Evolutionary conservation across 2,888 invertebrate genomes (phyloP).

Genomic region (Pachymerium ferrugineum): DNA sequence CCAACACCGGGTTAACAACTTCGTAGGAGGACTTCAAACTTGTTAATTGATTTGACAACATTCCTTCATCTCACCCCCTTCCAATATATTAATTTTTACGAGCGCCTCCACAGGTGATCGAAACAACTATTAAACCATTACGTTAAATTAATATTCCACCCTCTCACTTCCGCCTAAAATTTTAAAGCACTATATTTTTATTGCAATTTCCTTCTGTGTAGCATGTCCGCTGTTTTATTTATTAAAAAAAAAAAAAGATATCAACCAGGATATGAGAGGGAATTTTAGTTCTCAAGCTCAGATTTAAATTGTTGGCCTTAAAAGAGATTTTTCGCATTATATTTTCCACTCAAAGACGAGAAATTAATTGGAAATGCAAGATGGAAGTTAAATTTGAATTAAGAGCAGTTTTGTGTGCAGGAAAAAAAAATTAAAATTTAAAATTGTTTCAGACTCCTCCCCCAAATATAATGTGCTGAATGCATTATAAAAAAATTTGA

Average conservation of each 20-base stretch:
- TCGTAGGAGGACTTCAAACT: background rate
- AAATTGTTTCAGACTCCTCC: too few relatives aligned
- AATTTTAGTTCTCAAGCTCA: background rate
- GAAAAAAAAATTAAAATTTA: too few relatives aligned
- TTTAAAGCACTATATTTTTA: background rate
- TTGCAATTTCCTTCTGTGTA: background rate
- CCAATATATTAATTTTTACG: background rate
- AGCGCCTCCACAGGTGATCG: slow-evolving; percentile 16
- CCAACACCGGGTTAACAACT: background rate
- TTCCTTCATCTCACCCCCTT: background rate
- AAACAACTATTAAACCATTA: background rate
- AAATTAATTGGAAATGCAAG: too few relatives aligned
- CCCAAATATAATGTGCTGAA: background rate
- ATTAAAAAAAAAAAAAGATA: background rate
- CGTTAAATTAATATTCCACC: slow-evolving; percentile 1
- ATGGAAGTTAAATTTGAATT: too few relatives aligned
- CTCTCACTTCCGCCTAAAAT: background rate
- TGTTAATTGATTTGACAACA: slow-evolving; percentile 16
- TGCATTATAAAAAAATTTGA: background rate
- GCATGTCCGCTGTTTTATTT: slow-evolving; percentile 14
- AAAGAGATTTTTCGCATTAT: background rate
- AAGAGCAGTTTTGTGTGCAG: too few relatives aligned
- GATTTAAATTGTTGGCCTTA: background rate
- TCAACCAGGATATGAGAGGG: background rate
- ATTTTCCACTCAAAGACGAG: too few relatives aligned